These are phyloP conservation scores for Teinopalpus imperialis DNA, from an alignment of 2,888 invertebrate genomes.

Conservation along the genomic window DNA sequence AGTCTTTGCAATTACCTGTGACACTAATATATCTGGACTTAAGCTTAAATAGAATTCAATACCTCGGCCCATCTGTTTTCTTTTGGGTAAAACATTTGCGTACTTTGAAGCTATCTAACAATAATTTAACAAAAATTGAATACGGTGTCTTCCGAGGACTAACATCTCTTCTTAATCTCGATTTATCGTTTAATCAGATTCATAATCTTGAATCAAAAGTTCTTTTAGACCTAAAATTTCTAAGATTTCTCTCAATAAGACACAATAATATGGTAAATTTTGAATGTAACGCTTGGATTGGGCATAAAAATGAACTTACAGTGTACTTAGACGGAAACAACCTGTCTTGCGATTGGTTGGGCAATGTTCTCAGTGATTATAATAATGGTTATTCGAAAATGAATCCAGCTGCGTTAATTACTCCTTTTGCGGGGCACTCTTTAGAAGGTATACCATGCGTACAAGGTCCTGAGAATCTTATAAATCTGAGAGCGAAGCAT, in stretches of 20 bases:
- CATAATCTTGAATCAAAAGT: slow-evolving; percentile 53
- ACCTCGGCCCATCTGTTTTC: slow-evolving; percentile 58
- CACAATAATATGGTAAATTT: slow-evolving; percentile 50
- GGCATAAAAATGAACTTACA: slow-evolving; percentile 47
- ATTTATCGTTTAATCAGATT: slow-evolving; percentile 51
- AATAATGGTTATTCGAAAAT: slow-evolving; percentile 63
- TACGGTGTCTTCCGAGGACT: slow-evolving; percentile 62
- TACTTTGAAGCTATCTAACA: slow-evolving; percentile 54
- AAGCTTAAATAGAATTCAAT: slow-evolving; percentile 49
- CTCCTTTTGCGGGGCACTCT: slow-evolving; percentile 38
- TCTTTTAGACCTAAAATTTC: slow-evolving; percentile 55
- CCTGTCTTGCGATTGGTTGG: slow-evolving; percentile 63
- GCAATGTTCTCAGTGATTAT: slow-evolving; percentile 50
- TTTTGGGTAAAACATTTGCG: slow-evolving; percentile 43
- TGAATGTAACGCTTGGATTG: slow-evolving; percentile 57
- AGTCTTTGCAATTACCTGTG: slow-evolving; percentile 51
- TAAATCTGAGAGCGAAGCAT: slow-evolving; percentile 13
- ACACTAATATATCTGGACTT: slow-evolving; percentile 51
- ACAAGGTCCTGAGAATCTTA: slow-evolving; percentile 30
- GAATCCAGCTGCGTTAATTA: slow-evolving; percentile 44
- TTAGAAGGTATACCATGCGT: slow-evolving; percentile 64
- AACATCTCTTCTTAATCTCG: slow-evolving; percentile 40
- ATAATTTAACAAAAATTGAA: slow-evolving; percentile 47
- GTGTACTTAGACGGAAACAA: slow-evolving; percentile 62
- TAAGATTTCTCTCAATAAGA: slow-evolving; percentile 49